Percentiles rank a stretch among this genome's conserved stretches.
Evolutionary conservation across 1,140 invertebrate species (phyloP).

Genomic region (Heliconius melpomene): DNA sequence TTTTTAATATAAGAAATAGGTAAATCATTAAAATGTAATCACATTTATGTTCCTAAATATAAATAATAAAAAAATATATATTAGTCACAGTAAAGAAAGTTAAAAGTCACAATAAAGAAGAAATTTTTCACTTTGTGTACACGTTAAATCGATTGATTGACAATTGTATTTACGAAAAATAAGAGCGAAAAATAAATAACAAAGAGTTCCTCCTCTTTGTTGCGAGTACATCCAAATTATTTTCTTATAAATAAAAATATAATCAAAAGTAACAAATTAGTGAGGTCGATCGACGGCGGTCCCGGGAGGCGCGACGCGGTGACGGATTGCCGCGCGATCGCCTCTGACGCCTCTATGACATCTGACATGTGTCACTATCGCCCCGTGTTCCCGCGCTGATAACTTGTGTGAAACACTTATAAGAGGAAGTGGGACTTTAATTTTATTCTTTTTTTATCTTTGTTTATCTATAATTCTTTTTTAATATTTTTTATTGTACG

Average conservation of each 20-base stretch:
- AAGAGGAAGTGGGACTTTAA: background rate
- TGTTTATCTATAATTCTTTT: too few species aligned
- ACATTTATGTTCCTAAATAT: too few species aligned
- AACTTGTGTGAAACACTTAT: conserved; percentile 32
- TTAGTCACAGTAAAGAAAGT: too few species aligned
- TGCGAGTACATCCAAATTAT: background rate
- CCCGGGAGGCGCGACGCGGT: conserved; percentile 43
- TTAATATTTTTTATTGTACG: background rate
- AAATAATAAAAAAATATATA: too few species aligned
- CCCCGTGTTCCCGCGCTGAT: conserved; percentile 50
- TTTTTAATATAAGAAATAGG: too few species aligned
- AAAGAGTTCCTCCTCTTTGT: background rate
- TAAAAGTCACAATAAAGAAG: background rate
- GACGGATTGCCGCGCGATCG: conserved; percentile 68
- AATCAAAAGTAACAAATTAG: conserved; percentile 53
- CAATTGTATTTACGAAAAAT: background rate
- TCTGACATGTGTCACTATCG: conserved; percentile 52
- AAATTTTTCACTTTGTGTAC: too few species aligned
- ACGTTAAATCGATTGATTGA: too few species aligned
- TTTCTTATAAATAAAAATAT: conserved; percentile 13
- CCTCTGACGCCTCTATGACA: conserved; percentile 51
- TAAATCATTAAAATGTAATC: too few species aligned
- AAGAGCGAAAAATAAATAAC: background rate
- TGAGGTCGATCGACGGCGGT: conserved; percentile 48
- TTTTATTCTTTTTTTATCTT: background rate